Evolutionary conservation across 2,888 invertebrate species (phyloP), one percentile per base, ranked within the genome.

Genomic region (Philereme vetulata): DNA sequence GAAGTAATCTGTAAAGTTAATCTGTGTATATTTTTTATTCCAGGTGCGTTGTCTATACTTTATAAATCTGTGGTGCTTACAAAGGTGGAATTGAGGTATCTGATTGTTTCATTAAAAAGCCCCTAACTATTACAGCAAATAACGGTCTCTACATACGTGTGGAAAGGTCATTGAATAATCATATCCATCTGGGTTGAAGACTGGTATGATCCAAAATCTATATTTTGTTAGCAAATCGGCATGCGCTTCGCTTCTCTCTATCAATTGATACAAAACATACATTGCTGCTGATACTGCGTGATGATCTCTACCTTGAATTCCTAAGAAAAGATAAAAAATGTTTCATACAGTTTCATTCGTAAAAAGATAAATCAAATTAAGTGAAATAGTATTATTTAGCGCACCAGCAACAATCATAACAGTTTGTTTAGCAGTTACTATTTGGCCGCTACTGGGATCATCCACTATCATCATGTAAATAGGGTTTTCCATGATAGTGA

Each of bases 161-260:
- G 88, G 84, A 71, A 92, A 91, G 1, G 88, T 90, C 82, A 86
- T 86, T 3, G 91, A 88, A 65, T 91, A 92, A 58, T 90, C 90
- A 64, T 91, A 92, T 60, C 91, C 91, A 66, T 92, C 91, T 0
- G 91, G 92, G 64, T 92, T 92, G 60, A 92, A 89, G 9, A 92
- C 88, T 4, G 91, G 91, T 53, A 92, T 81, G 7, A 92, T 65
- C 91, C 90, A 91, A 67, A 92, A 91, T 0, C 91, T 82, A 64
- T 81, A 91, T 71, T 84, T 87, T 0, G 76, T 71, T 0, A 91
- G 78, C 46, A 91, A 65, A 63, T 90, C 90, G 0, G 77, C 4
- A 60, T 91, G 88, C 9, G 78, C 67, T 2, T 86, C 84, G 33
- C 81, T 87, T 5, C 82, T 82, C 66, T 91, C 90, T 61, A 92